Evolutionary conservation across 1,140 invertebrate species (phyloP).

Genomic region (Pseudomyrmex flavicornis): DNA sequence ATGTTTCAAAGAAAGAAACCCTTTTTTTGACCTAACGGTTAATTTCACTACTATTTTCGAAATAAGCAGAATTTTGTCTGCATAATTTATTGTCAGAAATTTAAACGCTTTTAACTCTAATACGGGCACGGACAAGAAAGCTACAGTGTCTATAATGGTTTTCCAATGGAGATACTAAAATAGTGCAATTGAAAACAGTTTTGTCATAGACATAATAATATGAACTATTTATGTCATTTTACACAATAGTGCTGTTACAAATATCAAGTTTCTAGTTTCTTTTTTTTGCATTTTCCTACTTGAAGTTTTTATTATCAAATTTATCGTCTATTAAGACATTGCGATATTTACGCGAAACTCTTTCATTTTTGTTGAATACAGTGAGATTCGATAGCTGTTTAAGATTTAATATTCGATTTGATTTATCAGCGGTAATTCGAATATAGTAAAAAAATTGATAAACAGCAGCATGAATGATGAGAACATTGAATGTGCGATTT

Average conservation of each 20-base stretch:
- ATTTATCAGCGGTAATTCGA: slow-evolving; percentile 67
- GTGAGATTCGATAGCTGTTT: slow-evolving; percentile 27
- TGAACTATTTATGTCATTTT: background rate
- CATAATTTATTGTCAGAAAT: too few relatives aligned
- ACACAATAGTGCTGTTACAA: background rate
- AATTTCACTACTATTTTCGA: too few relatives aligned
- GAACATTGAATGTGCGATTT: slow-evolving; percentile 32
- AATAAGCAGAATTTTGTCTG: too few relatives aligned
- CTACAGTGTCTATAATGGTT: too few relatives aligned
- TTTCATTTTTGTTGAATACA: slow-evolving; percentile 4
- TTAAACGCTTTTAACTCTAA: too few relatives aligned
- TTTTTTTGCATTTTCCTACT: background rate
- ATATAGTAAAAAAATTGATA: slow-evolving; percentile 50
- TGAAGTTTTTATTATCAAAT: background rate
- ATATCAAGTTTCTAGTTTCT: background rate
- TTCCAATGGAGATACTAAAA: too few relatives aligned
- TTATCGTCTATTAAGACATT: slow-evolving; percentile 16
- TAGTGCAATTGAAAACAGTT: background rate
- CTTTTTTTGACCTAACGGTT: too few relatives aligned
- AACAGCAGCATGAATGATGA: slow-evolving; percentile 33
- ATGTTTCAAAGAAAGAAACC: too few relatives aligned
- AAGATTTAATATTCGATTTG: slow-evolving; percentile 32
- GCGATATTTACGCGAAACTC: slow-evolving; percentile 45
- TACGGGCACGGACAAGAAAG: too few relatives aligned
- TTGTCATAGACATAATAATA: background rate